Percentiles rank a stretch among this genome's conserved stretches.
phyloP scores from a whole-genome alignment of 2,888 invertebrate species.

The Carabus problematicus region DNA sequence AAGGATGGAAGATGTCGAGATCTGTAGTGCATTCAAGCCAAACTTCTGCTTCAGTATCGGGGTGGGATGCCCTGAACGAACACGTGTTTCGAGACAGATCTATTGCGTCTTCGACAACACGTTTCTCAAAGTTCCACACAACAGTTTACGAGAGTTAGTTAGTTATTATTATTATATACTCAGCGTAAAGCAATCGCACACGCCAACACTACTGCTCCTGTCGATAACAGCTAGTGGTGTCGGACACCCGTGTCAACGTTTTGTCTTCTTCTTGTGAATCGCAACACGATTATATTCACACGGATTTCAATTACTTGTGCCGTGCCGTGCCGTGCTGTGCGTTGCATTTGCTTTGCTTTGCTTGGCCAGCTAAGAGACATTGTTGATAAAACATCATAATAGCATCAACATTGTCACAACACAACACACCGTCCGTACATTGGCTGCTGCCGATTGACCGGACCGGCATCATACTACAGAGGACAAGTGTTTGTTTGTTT shows the following conservation, averaged over 20 bases:
- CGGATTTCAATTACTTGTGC: constrained; percentile 16
- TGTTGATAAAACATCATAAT: too few relatives aligned
- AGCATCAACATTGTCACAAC: too few relatives aligned
- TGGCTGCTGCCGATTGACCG: too few relatives aligned
- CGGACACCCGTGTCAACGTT: too few relatives aligned
- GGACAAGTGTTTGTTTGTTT: constrained; percentile 21
- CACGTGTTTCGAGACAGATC: constrained; percentile 59
- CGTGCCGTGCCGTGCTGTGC: too few relatives aligned
- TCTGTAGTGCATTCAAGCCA: constrained; percentile 62
- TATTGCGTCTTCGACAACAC: constrained; percentile 52
- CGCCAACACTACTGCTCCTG: background rate
- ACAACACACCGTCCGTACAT: too few relatives aligned
- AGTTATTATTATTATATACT: background rate
- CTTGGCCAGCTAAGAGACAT: too few relatives aligned
- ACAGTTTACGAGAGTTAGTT: background rate
- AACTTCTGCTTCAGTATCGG: constrained; percentile 62
- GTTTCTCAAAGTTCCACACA: background rate
- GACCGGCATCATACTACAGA: too few relatives aligned
- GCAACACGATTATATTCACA: background rate
- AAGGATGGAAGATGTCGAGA: constrained; percentile 59
- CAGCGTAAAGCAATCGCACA: constrained; percentile 9
- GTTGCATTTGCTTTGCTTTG: too few relatives aligned
- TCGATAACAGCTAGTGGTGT: too few relatives aligned
- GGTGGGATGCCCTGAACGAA: constrained; percentile 66
- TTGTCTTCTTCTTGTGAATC: background rate